phyloP scores from a whole-genome alignment of 2,888 invertebrate species.

The Agrotis segetum region DNA sequence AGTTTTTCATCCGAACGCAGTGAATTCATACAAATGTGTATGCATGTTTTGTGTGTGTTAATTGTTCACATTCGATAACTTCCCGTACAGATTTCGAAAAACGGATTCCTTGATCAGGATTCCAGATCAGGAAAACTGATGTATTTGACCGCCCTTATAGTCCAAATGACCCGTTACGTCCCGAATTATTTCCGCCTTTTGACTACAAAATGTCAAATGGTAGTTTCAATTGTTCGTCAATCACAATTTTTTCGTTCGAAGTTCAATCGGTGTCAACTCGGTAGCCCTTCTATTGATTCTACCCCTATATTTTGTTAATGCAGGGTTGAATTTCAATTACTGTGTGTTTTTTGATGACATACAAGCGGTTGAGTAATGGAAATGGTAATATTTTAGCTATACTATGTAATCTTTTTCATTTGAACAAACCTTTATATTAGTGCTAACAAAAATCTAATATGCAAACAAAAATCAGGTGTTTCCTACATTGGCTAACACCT shows the following conservation, averaged over 20 bases:
- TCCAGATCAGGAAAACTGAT: too few relatives aligned
- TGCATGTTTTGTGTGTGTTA: too few relatives aligned
- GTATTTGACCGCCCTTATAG: not conserved
- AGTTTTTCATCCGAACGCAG: too few relatives aligned
- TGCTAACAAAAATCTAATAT: too few relatives aligned
- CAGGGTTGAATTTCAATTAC: slow-evolving; percentile 64
- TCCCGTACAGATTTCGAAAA: too few relatives aligned
- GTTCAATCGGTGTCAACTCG: slow-evolving; percentile 71
- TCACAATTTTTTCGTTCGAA: slow-evolving; percentile 49
- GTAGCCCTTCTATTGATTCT: slow-evolving; percentile 55
- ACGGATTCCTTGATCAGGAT: too few relatives aligned
- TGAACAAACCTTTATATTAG: too few relatives aligned
- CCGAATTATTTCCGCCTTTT: slow-evolving; percentile 66
- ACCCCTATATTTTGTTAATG: slow-evolving; percentile 57
- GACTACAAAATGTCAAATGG: slow-evolving; percentile 34
- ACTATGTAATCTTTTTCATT: not conserved
- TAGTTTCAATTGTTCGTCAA: slow-evolving; percentile 48
- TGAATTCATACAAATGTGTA: too few relatives aligned
- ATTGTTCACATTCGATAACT: too few relatives aligned
- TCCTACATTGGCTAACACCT: too few relatives aligned
- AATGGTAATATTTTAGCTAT: not conserved
- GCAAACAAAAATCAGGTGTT: too few relatives aligned
- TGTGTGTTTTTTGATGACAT: slow-evolving; percentile 31
- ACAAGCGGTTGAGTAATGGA: slow-evolving; percentile 3
- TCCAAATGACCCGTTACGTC: slow-evolving; percentile 16